Evolutionary conservation across 2,888 invertebrate genomes (phyloP), one percentile per base, ranked within the genome.

Genomic region (Lasioglossum pauxillum): DNA sequence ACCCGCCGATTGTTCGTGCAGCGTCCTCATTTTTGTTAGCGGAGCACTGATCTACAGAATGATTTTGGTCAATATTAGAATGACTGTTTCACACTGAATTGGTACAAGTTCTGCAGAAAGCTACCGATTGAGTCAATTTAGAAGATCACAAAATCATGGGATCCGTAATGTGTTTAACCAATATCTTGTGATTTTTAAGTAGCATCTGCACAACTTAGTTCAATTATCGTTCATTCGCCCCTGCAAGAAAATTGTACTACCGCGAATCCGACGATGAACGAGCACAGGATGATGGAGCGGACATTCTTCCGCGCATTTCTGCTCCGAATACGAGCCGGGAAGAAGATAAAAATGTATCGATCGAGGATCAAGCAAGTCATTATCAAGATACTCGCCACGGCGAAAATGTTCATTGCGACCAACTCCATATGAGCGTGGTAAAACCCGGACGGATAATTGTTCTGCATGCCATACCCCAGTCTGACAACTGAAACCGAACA

Each of bases 311-410:
- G 87, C 23, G 84, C 75, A 23, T 83, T 90, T 49, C 90, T 88
- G 64, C 74, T 83, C 4, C 90, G 90, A 19, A 89, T 90, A 12
- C 90, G 90, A 4, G 89, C 69, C 16, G 90, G 90, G 44, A 88
- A 89, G 31, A 90, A 89, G 35, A 90, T 74, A 49, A 88, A 90
- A 69, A 85, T 82, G 57, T 90, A 90, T 80, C 90, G 85, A 83
- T 90, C 90, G 46, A 90, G 78, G 74, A 88, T 88, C 71, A 90
- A 76, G 44, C 88, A 88, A 44, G 84, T 84, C 90, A 90, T 88
- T 60, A 90, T 89, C 60, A 88, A 83, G 64, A 85, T 80, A 73
- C 85, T 85, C 31, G 90, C 90, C n/a, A 78, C 81, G 27, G 90
- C 82, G 27, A 90, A 90, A 2, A 83, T 83, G 53, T 90, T 89